Conservation (phyloP, 2,113 vertebrate species). For the Hirundichthys speculiger region DNA sequence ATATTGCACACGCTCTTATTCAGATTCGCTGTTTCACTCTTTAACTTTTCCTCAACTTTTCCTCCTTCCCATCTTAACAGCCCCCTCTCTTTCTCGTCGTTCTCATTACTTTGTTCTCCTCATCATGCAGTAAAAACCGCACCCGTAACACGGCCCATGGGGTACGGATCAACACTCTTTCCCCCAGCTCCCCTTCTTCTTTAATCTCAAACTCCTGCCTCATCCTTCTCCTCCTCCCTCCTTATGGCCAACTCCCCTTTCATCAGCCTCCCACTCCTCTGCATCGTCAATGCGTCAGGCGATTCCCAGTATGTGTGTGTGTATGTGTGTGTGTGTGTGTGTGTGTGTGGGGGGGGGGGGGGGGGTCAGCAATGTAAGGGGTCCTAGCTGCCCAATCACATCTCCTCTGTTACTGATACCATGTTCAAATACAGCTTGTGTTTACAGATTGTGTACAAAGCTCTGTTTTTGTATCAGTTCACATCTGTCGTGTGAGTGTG, state of each 20-base stretch:
- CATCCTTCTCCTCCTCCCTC: slow-evolving; percentile 19
- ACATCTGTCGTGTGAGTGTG: slow-evolving; percentile 6
- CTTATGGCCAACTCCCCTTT: slow-evolving; percentile 32
- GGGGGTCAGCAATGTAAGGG: slow-evolving; percentile 43
- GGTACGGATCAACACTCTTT: slow-evolving; percentile 32
- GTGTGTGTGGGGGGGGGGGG: no score
- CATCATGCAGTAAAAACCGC: slow-evolving; percentile 30
- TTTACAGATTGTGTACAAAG: not conserved
- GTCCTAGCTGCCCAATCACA: slow-evolving; percentile 40
- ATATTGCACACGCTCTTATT: no score
- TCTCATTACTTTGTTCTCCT: not conserved
- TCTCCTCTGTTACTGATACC: slow-evolving; percentile 4
- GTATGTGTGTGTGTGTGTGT: slow-evolving; percentile 8
- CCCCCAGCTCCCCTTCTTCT: slow-evolving; percentile 26
- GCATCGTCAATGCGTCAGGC: slow-evolving; percentile 16
- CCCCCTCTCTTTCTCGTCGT: not conserved
- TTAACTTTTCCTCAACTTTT: not conserved
- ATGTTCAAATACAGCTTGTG: slow-evolving; percentile 18
- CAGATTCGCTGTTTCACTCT: no score
- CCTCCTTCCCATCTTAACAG: not conserved
- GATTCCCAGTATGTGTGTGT: slow-evolving; percentile 10
- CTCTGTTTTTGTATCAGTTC: not conserved
- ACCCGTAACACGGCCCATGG: slow-evolving; percentile 1
- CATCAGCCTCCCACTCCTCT: slow-evolving; percentile 22
- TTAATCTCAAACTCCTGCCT: slow-evolving; percentile 43